Evolutionary conservation across 2,113 vertebrate species (phyloP).

Genomic region (Pristiophorus japonicus): DNA sequence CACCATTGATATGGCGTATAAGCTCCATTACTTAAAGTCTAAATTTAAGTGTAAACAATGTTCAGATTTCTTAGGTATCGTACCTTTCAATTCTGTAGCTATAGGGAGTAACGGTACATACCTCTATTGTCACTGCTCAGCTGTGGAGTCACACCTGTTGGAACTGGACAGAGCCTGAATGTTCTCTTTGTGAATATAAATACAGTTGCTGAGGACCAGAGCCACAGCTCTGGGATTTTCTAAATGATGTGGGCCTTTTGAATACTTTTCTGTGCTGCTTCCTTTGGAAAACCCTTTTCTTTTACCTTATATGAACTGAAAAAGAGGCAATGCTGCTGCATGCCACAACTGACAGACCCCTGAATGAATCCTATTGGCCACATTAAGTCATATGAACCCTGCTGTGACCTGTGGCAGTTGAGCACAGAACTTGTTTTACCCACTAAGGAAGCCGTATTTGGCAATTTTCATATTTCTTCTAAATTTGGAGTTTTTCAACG

Average conservation of each 20-base stretch:
- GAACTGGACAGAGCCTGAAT: constrained; percentile 11
- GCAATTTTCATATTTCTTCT: constrained; percentile 98
- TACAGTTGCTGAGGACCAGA: constrained; percentile 41
- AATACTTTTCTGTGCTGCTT: constrained; percentile 49
- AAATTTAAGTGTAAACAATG: constrained; percentile 6
- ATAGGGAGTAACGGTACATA: not conserved
- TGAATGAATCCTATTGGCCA: constrained; percentile 64
- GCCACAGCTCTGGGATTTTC: constrained; percentile 46
- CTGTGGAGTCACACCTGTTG: constrained; percentile 13
- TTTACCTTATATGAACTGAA: constrained; percentile 89
- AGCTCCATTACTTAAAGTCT: not conserved
- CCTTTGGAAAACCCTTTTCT: constrained; percentile 65
- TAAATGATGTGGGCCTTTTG: constrained; percentile 48
- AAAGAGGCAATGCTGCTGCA: constrained; percentile 59
- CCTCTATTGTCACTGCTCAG: not conserved
- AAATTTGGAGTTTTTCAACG: constrained; percentile 96
- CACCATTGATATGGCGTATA: not conserved
- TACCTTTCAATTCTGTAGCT: not conserved
- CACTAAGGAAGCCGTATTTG: constrained; percentile 76
- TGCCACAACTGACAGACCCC: constrained; percentile 58
- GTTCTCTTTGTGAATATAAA: constrained; percentile 42
- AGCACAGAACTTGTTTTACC: constrained; percentile 58
- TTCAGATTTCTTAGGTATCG: not conserved
- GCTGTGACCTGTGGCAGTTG: constrained; percentile 65
- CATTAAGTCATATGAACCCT: constrained; percentile 56